Percentiles rank a stretch among this genome's conserved stretches.
Conservation (phyloP, 2,888 invertebrate genomes). For the Andrena hattorfiana region DNA sequence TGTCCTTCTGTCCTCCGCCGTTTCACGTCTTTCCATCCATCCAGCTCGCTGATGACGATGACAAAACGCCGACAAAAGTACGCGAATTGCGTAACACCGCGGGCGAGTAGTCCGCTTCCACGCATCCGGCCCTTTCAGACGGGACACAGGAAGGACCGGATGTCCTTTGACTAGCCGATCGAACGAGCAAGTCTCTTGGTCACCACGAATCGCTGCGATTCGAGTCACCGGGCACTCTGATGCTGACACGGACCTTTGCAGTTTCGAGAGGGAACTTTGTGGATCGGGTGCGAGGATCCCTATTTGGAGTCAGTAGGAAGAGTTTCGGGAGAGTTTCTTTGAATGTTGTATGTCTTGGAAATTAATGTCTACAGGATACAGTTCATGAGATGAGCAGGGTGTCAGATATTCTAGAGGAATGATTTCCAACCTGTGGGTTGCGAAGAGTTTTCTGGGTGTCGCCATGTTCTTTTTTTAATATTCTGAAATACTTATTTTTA, state of each 20-base stretch:
- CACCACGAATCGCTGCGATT: conserved; percentile 22
- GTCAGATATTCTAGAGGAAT: too few species aligned
- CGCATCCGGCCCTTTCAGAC: conserved; percentile 70
- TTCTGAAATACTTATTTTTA: too few species aligned
- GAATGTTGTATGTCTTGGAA: background rate
- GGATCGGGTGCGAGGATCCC: background rate
- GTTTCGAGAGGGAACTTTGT: background rate
- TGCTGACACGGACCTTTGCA: background rate
- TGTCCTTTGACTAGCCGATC: conserved; percentile 65
- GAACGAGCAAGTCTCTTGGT: conserved; percentile 43
- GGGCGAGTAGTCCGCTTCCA: conserved; percentile 47
- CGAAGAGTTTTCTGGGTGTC: too few species aligned
- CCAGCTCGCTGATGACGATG: conserved; percentile 34
- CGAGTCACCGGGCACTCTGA: background rate
- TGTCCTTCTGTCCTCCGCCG: conserved; percentile 62
- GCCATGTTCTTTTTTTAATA: background rate
- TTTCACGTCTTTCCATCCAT: conserved; percentile 45
- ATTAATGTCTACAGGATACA: background rate
- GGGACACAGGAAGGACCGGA: conserved; percentile 67
- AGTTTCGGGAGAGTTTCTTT: background rate
- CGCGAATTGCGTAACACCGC: conserved; percentile 67
- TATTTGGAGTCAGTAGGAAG: background rate
- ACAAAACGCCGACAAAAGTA: conserved; percentile 40
- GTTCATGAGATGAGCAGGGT: too few species aligned
- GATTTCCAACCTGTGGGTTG: too few species aligned